A percentile compares a stretch with the other conserved stretches of the same genome.
Evolutionary conservation across 2,797 vertebrate genomes (phyloP).

Genomic region (Chaenodraco wilsoni): DNA sequence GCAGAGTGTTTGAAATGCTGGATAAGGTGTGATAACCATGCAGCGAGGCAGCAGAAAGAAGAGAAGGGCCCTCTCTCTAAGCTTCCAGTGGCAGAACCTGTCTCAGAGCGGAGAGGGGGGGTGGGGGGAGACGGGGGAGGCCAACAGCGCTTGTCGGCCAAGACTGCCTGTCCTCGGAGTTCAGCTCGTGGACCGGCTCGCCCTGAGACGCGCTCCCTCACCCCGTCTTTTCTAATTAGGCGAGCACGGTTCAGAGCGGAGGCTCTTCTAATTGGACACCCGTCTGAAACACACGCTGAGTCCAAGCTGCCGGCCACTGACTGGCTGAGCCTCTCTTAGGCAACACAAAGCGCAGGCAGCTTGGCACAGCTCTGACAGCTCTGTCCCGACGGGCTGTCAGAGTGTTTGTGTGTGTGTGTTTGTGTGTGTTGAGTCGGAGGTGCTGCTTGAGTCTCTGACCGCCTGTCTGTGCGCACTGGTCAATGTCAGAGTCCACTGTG

Average conservation of each 20-base stretch:
- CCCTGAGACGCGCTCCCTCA: conserved; percentile 55
- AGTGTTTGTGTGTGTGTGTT: conserved; percentile 48
- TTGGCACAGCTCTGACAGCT: conserved; percentile 69
- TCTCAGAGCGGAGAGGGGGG: conserved; percentile 27
- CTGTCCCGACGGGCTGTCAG: conserved; percentile 65
- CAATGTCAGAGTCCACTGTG: conserved; percentile 74
- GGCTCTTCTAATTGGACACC: conserved; percentile 78
- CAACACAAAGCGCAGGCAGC: conserved; percentile 70
- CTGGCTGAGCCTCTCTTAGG: conserved; percentile 59
- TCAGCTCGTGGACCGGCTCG: conserved; percentile 43
- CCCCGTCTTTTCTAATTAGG: conserved; percentile 75
- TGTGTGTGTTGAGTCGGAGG: conserved; percentile 63
- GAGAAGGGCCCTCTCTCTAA: conserved; percentile 39
- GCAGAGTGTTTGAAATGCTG: conserved; percentile 57
- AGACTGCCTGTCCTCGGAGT: conserved; percentile 40
- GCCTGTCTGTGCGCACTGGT: conserved; percentile 39
- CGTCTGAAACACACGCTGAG: conserved; percentile 72
- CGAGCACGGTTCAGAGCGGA: conserved; percentile 70
- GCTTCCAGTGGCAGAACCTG: conserved; percentile 51
- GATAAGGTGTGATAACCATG: conserved; percentile 62
- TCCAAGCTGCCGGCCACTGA: conserved; percentile 72
- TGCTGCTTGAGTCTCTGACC: conserved; percentile 58
- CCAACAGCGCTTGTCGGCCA: conserved; percentile 21
- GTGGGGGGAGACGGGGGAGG: not conserved
- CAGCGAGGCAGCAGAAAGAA: conserved; percentile 54